Evolutionary conservation across 2,797 vertebrate genomes (phyloP).

Genomic region (Anguilla pacifica): DNA sequence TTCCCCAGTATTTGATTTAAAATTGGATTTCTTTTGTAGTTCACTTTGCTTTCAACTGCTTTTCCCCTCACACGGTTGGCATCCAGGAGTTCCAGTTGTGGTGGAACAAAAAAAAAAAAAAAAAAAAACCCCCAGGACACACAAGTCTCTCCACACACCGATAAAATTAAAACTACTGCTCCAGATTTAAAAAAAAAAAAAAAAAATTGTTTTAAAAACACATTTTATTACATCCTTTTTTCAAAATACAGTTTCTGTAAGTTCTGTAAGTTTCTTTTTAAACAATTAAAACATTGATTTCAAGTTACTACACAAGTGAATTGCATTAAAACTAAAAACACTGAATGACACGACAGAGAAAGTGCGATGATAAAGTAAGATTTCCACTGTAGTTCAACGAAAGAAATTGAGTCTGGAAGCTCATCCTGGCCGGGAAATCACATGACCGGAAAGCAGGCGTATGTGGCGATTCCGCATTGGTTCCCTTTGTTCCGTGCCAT

Average conservation of each 20-base stretch:
- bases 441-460: conserved; percentile 74
- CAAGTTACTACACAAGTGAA: neutral
- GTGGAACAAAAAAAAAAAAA: too few species aligned
- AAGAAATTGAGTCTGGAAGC: neutral
- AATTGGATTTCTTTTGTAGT: too few species aligned
- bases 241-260: neutral
- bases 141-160: too few species aligned
- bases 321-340: neutral
- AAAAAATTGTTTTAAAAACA: neutral
- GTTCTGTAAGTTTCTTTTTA: neutral
- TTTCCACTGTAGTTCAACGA: neutral
- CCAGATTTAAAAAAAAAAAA: neutral
- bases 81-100: too few species aligned
- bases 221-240: neutral
- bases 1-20: too few species aligned
- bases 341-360: neutral
- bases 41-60: too few species aligned
- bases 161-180: too few species aligned
- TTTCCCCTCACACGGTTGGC: too few species aligned
- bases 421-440: conserved; percentile 48
- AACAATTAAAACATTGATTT: neutral
- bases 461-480: conserved; percentile 84
- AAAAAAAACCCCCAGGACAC: too few species aligned
- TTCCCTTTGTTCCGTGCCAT: conserved; percentile 82
- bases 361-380: neutral